These are phyloP conservation scores for Lymantria monacha DNA, from an alignment of 2,888 invertebrate genomes.

Conservation along the genomic window DNA sequence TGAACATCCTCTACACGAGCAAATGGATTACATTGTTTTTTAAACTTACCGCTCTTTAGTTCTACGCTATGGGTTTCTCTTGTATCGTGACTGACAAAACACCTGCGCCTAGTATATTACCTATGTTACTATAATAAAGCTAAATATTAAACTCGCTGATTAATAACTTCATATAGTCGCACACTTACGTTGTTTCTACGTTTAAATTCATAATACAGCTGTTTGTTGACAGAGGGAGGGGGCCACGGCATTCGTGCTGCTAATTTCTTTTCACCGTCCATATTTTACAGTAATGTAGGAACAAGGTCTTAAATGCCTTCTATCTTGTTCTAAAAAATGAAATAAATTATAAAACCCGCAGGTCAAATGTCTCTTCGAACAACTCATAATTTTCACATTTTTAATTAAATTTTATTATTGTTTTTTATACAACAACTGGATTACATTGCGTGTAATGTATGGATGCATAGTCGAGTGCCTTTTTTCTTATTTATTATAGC, in stretches of 20 bases:
- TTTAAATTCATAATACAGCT: conserved; percentile 46
- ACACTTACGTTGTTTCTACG: background rate
- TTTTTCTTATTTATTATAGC: conserved; percentile 42
- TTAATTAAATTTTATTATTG: background rate
- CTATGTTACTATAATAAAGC: too few species aligned
- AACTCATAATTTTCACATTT: too few species aligned
- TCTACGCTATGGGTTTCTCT: background rate
- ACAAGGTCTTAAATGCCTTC: conserved; percentile 1
- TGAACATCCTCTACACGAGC: background rate
- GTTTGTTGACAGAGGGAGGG: conserved; percentile 56
- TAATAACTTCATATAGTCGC: background rate
- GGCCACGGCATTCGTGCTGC: conserved; percentile 51
- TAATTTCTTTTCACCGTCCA: conserved; percentile 29
- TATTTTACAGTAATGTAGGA: conserved; percentile 30
- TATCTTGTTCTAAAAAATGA: background rate
- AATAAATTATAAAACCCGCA: too few species aligned
- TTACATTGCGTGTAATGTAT: conserved; percentile 16
- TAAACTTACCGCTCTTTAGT: background rate
- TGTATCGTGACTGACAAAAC: background rate
- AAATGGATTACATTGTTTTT: background rate
- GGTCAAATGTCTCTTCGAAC: too few species aligned
- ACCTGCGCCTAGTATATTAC: too few species aligned
- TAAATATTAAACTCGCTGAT: too few species aligned
- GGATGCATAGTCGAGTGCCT: conserved; percentile 40
- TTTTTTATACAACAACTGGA: background rate